These are phyloP conservation scores for Therioaphis trifolii DNA, from an alignment of 2,888 invertebrate species.

Conservation along the genomic window DNA sequence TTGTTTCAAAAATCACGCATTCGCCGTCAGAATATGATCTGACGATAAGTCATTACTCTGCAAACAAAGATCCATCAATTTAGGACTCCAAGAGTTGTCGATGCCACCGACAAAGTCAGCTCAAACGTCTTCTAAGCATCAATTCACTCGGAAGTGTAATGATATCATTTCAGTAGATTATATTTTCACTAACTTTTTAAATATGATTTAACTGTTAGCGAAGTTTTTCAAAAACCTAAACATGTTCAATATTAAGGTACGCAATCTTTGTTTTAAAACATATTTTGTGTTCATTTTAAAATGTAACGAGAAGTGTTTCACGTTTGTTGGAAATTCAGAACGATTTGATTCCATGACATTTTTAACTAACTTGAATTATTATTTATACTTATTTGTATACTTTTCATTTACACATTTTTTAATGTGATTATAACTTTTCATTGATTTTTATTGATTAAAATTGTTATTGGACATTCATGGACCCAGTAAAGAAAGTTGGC, in stretches of 20 bases:
- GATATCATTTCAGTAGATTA: neutral
- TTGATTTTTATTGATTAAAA: too few species aligned
- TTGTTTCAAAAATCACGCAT: neutral
- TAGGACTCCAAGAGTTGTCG: neutral
- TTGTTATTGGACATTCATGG: too few species aligned
- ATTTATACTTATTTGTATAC: too few species aligned
- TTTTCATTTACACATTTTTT: too few species aligned
- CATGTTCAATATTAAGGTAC: neutral
- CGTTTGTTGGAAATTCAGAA: too few species aligned
- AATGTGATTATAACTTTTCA: too few species aligned
- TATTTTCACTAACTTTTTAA: neutral
- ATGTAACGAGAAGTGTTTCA: too few species aligned
- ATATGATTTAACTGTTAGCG: neutral
- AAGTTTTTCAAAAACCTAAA: neutral
- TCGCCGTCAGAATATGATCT: neutral
- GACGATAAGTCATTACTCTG: neutral
- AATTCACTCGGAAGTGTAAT: neutral
- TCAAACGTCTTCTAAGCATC: neutral
- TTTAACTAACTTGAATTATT: too few species aligned
- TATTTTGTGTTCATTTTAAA: too few species aligned
- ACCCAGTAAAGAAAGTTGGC: too few species aligned
- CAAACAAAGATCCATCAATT: conserved; percentile 28
- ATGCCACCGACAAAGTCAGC: neutral
- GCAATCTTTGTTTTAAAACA: too few species aligned
- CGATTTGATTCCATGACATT: too few species aligned